These are phyloP conservation scores for Mus minutoides DNA, from an alignment of 2,797 vertebrate species.

Conservation along the genomic window DNA sequence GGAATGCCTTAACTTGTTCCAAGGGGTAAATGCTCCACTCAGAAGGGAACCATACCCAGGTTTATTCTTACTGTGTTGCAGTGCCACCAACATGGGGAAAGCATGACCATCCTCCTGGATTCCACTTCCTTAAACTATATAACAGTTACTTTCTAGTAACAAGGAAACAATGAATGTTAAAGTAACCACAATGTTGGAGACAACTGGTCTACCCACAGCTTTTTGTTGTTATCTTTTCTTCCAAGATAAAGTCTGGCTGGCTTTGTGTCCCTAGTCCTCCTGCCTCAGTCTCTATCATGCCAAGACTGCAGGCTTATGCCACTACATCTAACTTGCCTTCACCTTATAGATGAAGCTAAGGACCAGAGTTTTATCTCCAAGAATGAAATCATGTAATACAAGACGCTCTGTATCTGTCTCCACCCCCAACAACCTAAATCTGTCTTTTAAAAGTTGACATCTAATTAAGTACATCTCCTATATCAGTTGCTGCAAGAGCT, in stretches of 20 bases:
- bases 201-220: not conserved
- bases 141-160: not conserved
- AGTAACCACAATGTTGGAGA: not conserved
- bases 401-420: not conserved
- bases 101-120: accelerated
- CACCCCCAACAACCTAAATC: not conserved
- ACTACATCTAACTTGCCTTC: not conserved
- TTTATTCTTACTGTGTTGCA: not conserved
- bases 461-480: not conserved
- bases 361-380: not conserved
- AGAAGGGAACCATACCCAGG: not conserved
- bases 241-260: not conserved
- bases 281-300: not conserved
- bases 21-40: not conserved
- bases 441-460: not conserved
- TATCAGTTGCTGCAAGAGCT: not conserved
- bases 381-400: not conserved
- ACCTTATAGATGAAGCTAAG: not conserved
- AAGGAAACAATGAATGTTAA: not conserved
- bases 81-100: not conserved
- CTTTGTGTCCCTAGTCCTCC: not conserved
- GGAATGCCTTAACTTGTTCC: not conserved
- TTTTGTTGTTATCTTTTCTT: not conserved
- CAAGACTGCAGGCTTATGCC: not conserved
- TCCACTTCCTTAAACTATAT: not conserved